Percentiles rank a stretch among this genome's conserved stretches.
Evolutionary conservation across 2,113 vertebrate genomes (phyloP).

Genomic region (Macrotus californicus): DNA sequence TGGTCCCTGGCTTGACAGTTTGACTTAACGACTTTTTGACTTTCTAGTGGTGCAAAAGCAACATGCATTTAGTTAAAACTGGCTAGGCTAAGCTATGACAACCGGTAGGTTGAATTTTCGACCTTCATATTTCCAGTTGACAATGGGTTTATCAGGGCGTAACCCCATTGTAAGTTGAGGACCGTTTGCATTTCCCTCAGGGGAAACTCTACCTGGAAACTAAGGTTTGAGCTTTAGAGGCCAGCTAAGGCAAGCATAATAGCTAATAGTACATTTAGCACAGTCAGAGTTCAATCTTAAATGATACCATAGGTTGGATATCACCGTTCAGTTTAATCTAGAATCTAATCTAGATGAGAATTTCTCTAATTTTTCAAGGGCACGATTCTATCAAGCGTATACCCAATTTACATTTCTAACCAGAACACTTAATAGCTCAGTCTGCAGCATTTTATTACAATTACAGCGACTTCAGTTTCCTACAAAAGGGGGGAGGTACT

Average conservation of each 20-base stretch:
- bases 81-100: not conserved
- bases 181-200: not conserved
- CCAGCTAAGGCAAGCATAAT: not conserved
- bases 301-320: not conserved
- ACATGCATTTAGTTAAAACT: not conserved
- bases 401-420: not conserved
- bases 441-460: not conserved
- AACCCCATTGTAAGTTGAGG: not conserved
- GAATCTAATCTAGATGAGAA: not conserved
- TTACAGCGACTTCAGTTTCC: not conserved
- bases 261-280: conserved; percentile 11
- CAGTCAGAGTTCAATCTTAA: conserved; percentile 22
- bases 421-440: not conserved
- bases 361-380: conserved; percentile 24
- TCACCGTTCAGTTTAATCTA: not conserved
- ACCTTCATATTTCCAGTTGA: not conserved
- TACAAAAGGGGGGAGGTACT: not conserved
- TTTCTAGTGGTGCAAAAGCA: not conserved
- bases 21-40: not conserved
- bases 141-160: not conserved
- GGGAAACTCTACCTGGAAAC: not conserved
- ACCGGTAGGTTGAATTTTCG: not conserved
- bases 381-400: not conserved
- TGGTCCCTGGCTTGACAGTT: not conserved
- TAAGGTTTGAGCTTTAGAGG: not conserved